phyloP scores from a whole-genome alignment of 2,113 vertebrate species.

The Syngnathoides biaculeatus region DNA sequence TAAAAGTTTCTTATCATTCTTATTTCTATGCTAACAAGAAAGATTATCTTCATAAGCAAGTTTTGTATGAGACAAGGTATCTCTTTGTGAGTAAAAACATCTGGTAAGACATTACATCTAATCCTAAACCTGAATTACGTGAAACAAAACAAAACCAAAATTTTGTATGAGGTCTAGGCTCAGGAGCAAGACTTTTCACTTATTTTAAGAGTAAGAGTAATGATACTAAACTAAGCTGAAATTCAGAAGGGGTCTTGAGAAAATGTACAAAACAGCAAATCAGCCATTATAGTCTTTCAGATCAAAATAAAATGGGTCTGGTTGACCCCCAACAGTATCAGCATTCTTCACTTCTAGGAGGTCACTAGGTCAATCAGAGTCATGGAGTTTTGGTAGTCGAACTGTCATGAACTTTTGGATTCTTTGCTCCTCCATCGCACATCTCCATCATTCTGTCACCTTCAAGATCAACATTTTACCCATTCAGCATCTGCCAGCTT shows the following conservation, averaged over 20 bases:
- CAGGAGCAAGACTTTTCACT: too few relatives aligned
- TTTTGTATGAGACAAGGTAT: too few relatives aligned
- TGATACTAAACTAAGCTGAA: too few relatives aligned
- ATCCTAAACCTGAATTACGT: too few relatives aligned
- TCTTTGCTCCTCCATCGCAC: neutral
- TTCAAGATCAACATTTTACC: neutral
- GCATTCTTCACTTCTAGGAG: conserved; percentile 2
- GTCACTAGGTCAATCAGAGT: neutral
- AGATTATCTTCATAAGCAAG: too few relatives aligned
- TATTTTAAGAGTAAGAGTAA: too few relatives aligned
- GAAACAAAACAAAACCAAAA: too few relatives aligned
- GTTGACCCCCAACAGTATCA: neutral
- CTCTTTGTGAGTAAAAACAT: too few relatives aligned
- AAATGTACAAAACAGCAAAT: conserved; percentile 15
- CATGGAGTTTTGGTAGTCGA: neutral
- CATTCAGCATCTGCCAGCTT: neutral
- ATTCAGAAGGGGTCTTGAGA: neutral
- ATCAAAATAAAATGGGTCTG: neutral
- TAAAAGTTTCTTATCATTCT: too few relatives aligned
- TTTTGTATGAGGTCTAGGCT: too few relatives aligned
- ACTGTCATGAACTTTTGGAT: neutral
- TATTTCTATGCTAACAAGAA: too few relatives aligned
- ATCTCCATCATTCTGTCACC: neutral
- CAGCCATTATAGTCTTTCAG: neutral
- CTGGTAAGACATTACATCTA: too few relatives aligned